Base-by-base conservation (phyloP, 2,888 invertebrate genomes). In the Ophion costatus region DNA sequence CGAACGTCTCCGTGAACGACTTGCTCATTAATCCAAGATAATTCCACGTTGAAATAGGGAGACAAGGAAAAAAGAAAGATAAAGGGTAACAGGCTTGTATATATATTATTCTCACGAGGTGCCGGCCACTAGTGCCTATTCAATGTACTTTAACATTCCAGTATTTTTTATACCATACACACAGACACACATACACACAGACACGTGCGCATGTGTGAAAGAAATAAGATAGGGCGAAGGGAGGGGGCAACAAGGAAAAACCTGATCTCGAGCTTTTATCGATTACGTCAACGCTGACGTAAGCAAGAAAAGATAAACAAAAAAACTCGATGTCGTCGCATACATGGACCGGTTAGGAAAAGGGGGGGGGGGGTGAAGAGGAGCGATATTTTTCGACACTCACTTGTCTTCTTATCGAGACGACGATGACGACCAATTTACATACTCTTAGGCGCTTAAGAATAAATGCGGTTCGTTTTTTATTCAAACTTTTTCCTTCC, bases 391-490 rank as follows among this genome's bases (percentile, higher is more conserved):
- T 51, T 80, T n/a, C 51, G 22, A 45, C 45, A 45, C 51, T 80
- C 57, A 56, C 61, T 84, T 73, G 80, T 79, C 75, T 59, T 57
- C 57, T 66, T 79, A 61, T 66, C 73, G 73, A 61, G 79, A 67
- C 17, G 42, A 79, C 56, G 79, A 67, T 11, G 42, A 79, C 56
- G 67, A 85, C 64, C 80, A 61, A 80, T 84, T 74, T 14, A 61
- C 42, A 80, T 88, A 89, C 86, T 89, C 88, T 80, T 90, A 90
- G 88, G 57, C 69, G 51, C 75, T 20, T 89, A 90, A 89, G 87
- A 59, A 84, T 59, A 80, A 81, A 80, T 83, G 29, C 70, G 66
- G 85, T 88, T 86, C 83, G 70, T 84, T 82, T 22, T 59, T 59
- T 59, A 7, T 70, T 75, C 29, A 76, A 59, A 20, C 7, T 71